phyloP scores from a whole-genome alignment of 2,113 vertebrate genomes.

The Oreamnos americanus region DNA sequence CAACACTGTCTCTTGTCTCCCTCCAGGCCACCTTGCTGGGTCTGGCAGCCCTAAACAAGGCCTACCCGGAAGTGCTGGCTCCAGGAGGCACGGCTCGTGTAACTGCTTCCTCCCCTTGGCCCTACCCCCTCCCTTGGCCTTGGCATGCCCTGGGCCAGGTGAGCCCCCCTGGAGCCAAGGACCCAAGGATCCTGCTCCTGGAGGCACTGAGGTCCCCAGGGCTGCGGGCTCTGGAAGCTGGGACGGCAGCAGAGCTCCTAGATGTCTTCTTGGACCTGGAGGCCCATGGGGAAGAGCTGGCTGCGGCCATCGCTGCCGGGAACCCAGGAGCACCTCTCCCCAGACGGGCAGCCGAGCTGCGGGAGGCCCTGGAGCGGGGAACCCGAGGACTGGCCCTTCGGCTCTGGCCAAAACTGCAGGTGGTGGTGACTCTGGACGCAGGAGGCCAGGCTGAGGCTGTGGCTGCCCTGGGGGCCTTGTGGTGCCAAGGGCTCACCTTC shows the following conservation, averaged over 20 bases:
- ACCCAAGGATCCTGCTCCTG: slow-evolving; percentile 82
- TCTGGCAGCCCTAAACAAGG: slow-evolving; percentile 78
- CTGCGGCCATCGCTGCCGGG: slow-evolving; percentile 84
- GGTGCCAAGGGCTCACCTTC: slow-evolving; percentile 87
- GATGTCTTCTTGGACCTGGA: slow-evolving; percentile 84
- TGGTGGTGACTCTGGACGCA: slow-evolving; percentile 87
- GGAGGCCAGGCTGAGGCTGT: slow-evolving; percentile 75
- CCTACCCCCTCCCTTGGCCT: slow-evolving; percentile 71
- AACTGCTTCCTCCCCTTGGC: slow-evolving; percentile 84
- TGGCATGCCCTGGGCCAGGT: slow-evolving; percentile 83
- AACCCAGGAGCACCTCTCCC: slow-evolving; percentile 77
- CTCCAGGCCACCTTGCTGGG: slow-evolving; percentile 86
- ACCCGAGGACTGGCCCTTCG: slow-evolving; percentile 86
- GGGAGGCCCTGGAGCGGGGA: slow-evolving; percentile 78
- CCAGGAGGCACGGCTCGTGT: slow-evolving; percentile 81
- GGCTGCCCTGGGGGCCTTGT: slow-evolving; percentile 82
- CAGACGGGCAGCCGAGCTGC: slow-evolving; percentile 81
- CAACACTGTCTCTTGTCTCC: neutral
- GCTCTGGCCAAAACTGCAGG: slow-evolving; percentile 89
- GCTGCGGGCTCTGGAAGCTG: slow-evolving; percentile 86
- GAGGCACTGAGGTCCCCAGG: slow-evolving; percentile 83
- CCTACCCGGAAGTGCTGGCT: slow-evolving; percentile 80
- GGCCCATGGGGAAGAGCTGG: slow-evolving; percentile 81
- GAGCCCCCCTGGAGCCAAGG: slow-evolving; percentile 71
- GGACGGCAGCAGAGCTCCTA: slow-evolving; percentile 84